phyloP scores from a whole-genome alignment of 2,888 invertebrate genomes.

The Drosophila peninsularis region DNA sequence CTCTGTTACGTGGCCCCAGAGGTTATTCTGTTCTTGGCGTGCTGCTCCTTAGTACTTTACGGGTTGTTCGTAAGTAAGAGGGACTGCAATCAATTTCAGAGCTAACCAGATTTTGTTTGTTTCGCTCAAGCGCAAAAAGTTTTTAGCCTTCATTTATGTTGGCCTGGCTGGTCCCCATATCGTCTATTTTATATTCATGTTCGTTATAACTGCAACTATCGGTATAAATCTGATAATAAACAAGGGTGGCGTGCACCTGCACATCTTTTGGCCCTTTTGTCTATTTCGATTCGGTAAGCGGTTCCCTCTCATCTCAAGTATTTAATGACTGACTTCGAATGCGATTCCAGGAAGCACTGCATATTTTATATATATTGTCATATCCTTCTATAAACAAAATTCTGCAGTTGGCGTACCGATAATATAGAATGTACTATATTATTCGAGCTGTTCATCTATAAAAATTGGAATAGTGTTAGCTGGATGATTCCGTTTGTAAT shows the following conservation, averaged over 20 bases:
- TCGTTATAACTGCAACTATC: background rate
- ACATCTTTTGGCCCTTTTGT: background rate
- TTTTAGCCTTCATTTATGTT: background rate
- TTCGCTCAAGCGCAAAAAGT: background rate
- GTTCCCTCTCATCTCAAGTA: background rate
- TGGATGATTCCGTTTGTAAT: background rate
- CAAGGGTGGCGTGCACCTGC: background rate
- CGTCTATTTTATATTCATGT: background rate
- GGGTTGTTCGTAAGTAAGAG: background rate
- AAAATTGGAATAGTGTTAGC: no score
- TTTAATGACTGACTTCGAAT: background rate
- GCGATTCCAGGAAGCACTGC: background rate
- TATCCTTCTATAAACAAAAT: background rate
- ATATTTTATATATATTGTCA: constrained; percentile 3
- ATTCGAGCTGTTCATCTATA: no score
- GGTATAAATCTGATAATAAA: background rate
- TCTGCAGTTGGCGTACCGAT: no score
- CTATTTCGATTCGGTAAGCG: background rate
- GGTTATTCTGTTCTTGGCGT: background rate
- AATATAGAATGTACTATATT: no score
- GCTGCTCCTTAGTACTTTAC: background rate
- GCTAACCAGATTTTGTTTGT: background rate
- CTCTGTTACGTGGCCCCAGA: background rate
- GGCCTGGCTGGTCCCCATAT: background rate
- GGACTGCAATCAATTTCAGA: background rate